Evolutionary conservation across 2,113 vertebrate genomes (phyloP).

Genomic region (Rattus rattus): DNA sequence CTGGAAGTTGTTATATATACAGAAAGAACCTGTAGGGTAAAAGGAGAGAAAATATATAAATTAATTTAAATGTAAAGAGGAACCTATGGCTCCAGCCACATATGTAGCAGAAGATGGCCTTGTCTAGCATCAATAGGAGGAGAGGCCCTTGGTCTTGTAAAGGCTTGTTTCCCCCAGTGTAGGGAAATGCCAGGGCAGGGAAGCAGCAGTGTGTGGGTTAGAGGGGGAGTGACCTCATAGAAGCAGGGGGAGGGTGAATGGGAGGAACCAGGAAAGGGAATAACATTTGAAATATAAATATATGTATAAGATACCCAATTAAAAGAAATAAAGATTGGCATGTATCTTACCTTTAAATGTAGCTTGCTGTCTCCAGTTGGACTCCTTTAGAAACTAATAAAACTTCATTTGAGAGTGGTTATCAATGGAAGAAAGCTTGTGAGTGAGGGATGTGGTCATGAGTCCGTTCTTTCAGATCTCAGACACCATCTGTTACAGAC

Average conservation of each 20-base stretch:
- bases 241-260: too few relatives aligned
- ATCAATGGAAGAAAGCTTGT: not conserved
- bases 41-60: not conserved
- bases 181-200: too few relatives aligned
- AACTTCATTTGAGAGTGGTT: not conserved
- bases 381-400: not conserved
- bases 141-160: too few relatives aligned
- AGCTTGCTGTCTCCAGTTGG: not conserved
- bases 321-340: not conserved
- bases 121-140: too few relatives aligned
- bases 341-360: not conserved
- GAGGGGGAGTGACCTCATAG: too few relatives aligned
- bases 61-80: not conserved
- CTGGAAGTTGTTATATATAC: not conserved
- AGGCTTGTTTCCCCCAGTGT: too few relatives aligned
- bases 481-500: not conserved
- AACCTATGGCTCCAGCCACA: too few relatives aligned
- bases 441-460: not conserved
- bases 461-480: not conserved
- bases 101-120: too few relatives aligned
- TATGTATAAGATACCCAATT: too few relatives aligned
- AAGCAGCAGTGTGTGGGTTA: too few relatives aligned
- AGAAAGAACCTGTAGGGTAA: not conserved
- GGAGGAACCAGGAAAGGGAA: too few relatives aligned
- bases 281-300: too few relatives aligned